Evolutionary conservation across 2,888 invertebrate genomes (phyloP).

Genomic region (Parnassius apollo): DNA sequence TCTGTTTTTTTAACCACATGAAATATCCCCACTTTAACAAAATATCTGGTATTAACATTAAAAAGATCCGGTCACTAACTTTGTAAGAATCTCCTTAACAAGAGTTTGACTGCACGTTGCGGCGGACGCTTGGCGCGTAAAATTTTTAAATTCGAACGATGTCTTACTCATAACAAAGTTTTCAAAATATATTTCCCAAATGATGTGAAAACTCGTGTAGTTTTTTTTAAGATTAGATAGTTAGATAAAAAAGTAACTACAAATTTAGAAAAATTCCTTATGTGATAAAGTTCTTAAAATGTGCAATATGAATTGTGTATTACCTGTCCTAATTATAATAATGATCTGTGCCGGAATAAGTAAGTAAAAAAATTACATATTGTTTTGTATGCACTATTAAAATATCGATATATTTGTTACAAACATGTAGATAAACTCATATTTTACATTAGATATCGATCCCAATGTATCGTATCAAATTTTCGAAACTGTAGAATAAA

Average conservation of each 20-base stretch:
- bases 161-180: conserved; percentile 7
- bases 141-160: conserved; percentile 1
- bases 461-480: too few relatives aligned
- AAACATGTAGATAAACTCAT: too few relatives aligned
- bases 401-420: too few relatives aligned
- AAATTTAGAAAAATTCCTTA: not conserved
- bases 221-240: not conserved
- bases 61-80: conserved; percentile 5
- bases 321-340: conserved; percentile 43
- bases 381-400: too few relatives aligned
- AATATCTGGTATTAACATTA: conserved; percentile 3
- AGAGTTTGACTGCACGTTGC: conserved; percentile 6
- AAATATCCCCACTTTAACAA: not conserved
- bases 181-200: too few relatives aligned
- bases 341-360: conserved; percentile 44
- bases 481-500: too few relatives aligned
- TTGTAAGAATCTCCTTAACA: conserved; percentile 15
- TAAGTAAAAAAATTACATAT: conserved; percentile 37
- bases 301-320: conserved; percentile 46
- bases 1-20: too few relatives aligned
- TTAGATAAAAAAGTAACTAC: not conserved
- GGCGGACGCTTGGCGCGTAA: conserved; percentile 6
- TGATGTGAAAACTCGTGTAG: not conserved
- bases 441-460: too few relatives aligned
- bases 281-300: conserved; percentile 35